Base-by-base conservation (phyloP, 1,140 invertebrate species). In the Platyscapa corneri region DNA sequence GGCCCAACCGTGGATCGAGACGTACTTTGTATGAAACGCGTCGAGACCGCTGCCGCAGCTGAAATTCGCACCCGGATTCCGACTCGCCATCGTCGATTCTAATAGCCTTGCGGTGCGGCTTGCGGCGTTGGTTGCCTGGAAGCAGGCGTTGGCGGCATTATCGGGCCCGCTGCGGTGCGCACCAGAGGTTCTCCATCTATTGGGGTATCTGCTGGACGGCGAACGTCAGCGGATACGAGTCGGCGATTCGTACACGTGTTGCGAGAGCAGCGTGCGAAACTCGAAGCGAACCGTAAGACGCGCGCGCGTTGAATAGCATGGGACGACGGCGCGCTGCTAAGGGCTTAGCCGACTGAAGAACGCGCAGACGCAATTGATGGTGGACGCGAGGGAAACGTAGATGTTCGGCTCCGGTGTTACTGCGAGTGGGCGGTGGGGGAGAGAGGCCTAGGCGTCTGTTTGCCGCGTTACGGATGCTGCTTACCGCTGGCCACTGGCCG, bases 1-100 rank as follows among this genome's bases (percentile, higher is more conserved):
- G 3, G 96, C 90, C 92, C 96, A 97, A 3, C 96, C 97, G 91
- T 98, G 97, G 27, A 95, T 88, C 34, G 91, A 88, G 5, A 89
- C 87, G 90, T 95, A 95, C 6, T 89, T 87, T n/a, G 88, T 87
- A 74, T 92, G 90, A 76, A 95, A 93, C 0, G 89, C 83, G 39
- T 93, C 90, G 42, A 95, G 84, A 39, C 92, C 90, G 10, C 89
- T 70, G 16, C 93, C 93, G 89, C 95, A 95, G 79, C 92, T 76
- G 89, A 95, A 95, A 80, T 92, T 80, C 81, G 88, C 91, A 6
- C 83, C 77, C 30, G 75, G 72, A 0, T 83, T 86, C 23, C 64
- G 75, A 86, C 88, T 88, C 84, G 34, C 27, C 75, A 79, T 80
- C 34, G 20, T 37, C 27, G 56, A 27, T 27, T 27, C 23, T 60